Percentiles rank a stretch among this genome's conserved stretches.
Conservation (phyloP, 2,797 vertebrate genomes). For the Megalops cyprinoides region DNA sequence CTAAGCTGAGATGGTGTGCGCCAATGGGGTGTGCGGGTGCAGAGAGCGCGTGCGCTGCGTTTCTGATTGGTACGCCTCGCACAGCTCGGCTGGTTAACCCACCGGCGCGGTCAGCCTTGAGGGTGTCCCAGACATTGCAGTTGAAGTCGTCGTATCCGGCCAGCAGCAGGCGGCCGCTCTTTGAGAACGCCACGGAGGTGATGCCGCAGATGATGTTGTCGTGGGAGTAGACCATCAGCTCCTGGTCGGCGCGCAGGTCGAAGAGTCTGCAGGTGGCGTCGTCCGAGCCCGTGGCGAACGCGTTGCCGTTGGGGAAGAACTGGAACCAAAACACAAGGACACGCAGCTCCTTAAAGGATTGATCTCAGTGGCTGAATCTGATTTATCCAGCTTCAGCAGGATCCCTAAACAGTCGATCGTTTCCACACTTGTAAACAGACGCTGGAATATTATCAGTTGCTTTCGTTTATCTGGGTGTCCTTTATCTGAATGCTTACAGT, state of each 20-base stretch:
- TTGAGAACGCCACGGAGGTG: constrained; percentile 98
- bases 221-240: constrained; percentile 97
- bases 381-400: no score
- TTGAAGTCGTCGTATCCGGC: constrained; percentile 99
- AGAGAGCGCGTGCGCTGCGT: not conserved
- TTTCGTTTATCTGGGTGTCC: no score
- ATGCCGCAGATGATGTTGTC: constrained; percentile 99
- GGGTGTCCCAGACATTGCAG: constrained; percentile 98
- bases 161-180: constrained; percentile 95
- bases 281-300: constrained; percentile 97
- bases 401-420: no score
- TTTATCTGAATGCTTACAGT: no score
- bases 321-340: constrained; percentile 46
- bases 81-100: constrained; percentile 24
- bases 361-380: not conserved
- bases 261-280: constrained; percentile 98
- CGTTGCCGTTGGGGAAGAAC: constrained; percentile 99
- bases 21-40: no score
- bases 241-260: constrained; percentile 96
- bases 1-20: no score
- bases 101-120: constrained; percentile 98
- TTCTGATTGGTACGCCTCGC: no score
- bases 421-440: no score
- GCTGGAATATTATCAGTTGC: no score
- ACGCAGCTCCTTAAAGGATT: not conserved